Evolutionary conservation across 1,140 invertebrate genomes (phyloP).

Genomic region (Atopsyche davidsoni): DNA sequence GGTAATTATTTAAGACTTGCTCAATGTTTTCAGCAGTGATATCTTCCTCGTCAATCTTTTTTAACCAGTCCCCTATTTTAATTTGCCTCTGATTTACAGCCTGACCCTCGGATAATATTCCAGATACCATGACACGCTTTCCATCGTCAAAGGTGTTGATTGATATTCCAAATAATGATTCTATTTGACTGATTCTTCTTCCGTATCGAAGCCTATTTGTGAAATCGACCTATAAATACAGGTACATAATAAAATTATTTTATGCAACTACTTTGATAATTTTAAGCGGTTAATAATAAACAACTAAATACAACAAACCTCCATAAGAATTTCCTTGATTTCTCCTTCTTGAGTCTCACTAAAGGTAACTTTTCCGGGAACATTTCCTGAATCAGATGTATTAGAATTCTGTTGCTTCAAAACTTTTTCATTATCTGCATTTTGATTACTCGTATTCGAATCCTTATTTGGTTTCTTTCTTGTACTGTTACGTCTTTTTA

Average conservation of each 20-base stretch:
- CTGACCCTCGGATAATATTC: conserved; percentile 54
- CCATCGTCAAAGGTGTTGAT: conserved; percentile 53
- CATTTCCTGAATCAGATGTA: neutral
- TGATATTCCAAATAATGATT: conserved; percentile 55
- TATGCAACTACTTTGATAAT: neutral
- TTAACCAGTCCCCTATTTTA: conserved; percentile 60
- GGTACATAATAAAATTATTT: neutral
- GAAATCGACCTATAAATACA: conserved; percentile 37
- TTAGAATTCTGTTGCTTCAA: conserved; percentile 20
- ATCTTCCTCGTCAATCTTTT: conserved; percentile 51
- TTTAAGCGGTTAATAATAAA: no score
- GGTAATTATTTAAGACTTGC: conserved; percentile 26
- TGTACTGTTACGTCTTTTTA: conserved; percentile 24
- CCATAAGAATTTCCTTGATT: conserved; percentile 47
- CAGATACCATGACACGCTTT: conserved; percentile 55
- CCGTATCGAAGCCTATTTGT: conserved; percentile 51
- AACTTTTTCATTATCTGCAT: conserved; percentile 6
- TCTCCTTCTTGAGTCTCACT: conserved; percentile 49
- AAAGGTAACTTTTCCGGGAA: conserved; percentile 31
- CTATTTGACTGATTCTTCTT: conserved; percentile 51
- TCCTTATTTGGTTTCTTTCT: conserved; percentile 11
- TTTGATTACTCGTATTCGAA: neutral
- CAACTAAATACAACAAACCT: conserved; percentile 33
- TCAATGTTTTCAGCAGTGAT: conserved; percentile 47
- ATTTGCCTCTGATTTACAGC: conserved; percentile 52